phyloP scores from a whole-genome alignment of 2,888 invertebrate species.

The Drosophila mettleri region DNA sequence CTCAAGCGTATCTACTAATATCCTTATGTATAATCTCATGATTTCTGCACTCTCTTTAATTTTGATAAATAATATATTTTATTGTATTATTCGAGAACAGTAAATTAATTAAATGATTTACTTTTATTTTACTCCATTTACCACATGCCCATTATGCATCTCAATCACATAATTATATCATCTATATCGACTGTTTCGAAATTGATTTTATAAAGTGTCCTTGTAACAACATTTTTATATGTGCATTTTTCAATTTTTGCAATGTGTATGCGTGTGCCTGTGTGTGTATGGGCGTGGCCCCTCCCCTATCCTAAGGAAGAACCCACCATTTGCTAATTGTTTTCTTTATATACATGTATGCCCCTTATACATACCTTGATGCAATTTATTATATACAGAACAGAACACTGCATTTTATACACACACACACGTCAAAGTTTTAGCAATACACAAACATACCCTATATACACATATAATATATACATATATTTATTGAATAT shows the following conservation, averaged over 20 bases:
- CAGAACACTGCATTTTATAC: conserved; percentile 35
- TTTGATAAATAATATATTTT: conserved; percentile 9
- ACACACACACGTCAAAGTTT: conserved; percentile 22
- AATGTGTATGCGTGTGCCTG: conserved; percentile 16
- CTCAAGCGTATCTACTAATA: conserved; percentile 14
- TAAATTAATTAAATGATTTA: conserved; percentile 6
- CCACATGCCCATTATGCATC: conserved; percentile 19
- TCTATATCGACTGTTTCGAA: conserved; percentile 36
- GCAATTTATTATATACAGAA: conserved; percentile 25
- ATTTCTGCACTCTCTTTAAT: conserved; percentile 1
- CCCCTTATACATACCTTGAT: conserved; percentile 16
- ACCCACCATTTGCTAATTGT: conserved; percentile 45
- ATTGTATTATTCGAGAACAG: conserved; percentile 8
- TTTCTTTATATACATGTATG: conserved; percentile 25
- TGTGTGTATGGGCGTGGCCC: conserved; percentile 33
- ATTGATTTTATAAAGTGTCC: conserved; percentile 58
- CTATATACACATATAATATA: conserved; percentile 1
- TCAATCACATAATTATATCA: conserved; percentile 14
- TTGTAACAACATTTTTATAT: conserved; percentile 42
- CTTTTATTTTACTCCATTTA: conserved; percentile 7
- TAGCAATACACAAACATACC: conserved; percentile 23
- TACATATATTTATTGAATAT: conserved; percentile 18
- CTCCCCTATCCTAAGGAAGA: conserved; percentile 11
- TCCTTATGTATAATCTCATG: background rate
- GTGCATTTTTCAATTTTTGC: conserved; percentile 29